Evolutionary conservation across 1,140 invertebrate species (phyloP), one percentile per base, ranked within the genome.

Genomic region (Tyrophagus putrescentiae): DNA sequence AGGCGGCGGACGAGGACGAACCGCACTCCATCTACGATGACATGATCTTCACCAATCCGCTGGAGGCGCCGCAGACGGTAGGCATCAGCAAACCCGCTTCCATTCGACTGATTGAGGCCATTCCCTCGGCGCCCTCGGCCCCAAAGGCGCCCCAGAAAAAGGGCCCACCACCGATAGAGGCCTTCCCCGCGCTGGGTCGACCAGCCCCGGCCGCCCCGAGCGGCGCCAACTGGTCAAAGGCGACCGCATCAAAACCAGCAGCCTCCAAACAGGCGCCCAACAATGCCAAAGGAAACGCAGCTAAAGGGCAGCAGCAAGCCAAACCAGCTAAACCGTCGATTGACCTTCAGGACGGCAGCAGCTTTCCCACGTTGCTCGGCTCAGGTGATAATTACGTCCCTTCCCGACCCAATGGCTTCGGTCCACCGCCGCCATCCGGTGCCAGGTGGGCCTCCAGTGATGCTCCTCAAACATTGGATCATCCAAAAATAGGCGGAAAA

Each of bases 21-120:
- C 18, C 45, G 21, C 13, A 13, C 13, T 39, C 36, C 13, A 48
- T 48, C 21, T 48, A 48, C 21, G 45, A 48, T 21, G 45, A 48
- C 18, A 48, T 48, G 45, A 48, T 48, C 45, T 6, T 9, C 45
- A 48, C 45, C 45, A 18, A 48, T 48, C 45, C 45, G 31, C 18
- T 48, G 7, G 18, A 48, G 31, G 45, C 7, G 31, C 45, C 45
- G 31, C 7, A 9, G 13, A 9, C 45, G 31, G 18, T 48, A 7
- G 45, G 18, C 18, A 21, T 13, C 23, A 48, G 21, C 23, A 48
- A 48, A 29, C 18, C 45, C 23, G 21, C 23, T 7, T 48, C 7
- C 21, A 48, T 7, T 29, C 7, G 31, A 6, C 7, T 48, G 36
- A 39, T 48, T 48, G 45, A 48, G 31, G 45, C 45, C 45, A 6